Percentiles rank a stretch among this genome's conserved stretches.
Evolutionary conservation across 2,888 invertebrate species (phyloP).

Genomic region (Actias luna): DNA sequence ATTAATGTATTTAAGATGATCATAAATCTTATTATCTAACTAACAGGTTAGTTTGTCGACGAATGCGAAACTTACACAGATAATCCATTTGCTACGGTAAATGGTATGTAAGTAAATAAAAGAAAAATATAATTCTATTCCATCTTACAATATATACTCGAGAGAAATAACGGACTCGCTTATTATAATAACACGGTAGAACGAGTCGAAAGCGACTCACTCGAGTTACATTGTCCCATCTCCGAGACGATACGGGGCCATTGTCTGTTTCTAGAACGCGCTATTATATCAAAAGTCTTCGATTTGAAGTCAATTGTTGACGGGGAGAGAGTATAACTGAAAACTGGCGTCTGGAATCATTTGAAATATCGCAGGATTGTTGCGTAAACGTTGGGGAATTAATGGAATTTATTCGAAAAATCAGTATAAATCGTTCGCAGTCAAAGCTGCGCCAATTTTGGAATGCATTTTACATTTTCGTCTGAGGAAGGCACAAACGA

Average conservation of each 20-base stretch:
- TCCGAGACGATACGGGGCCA: neutral
- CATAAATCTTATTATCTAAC: too few species aligned
- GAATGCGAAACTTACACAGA: too few species aligned
- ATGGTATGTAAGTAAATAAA: too few species aligned
- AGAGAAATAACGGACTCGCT: constrained; percentile 3
- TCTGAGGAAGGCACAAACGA: too few species aligned
- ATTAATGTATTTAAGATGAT: too few species aligned
- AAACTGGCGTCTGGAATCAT: neutral
- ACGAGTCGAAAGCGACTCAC: constrained; percentile 11
- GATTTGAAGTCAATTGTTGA: constrained; percentile 2
- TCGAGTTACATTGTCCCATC: constrained; percentile 10
- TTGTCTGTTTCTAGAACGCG: constrained; percentile 1
- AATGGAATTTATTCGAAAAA: neutral
- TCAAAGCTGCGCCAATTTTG: too few species aligned
- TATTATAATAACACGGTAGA: constrained; percentile 16
- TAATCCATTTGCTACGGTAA: too few species aligned
- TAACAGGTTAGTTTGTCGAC: too few species aligned
- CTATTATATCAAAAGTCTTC: constrained; percentile 11
- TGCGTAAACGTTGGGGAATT: neutral
- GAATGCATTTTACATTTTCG: too few species aligned
- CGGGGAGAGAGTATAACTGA: neutral
- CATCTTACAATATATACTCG: too few species aligned
- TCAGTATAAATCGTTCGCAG: neutral
- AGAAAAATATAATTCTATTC: too few species aligned
- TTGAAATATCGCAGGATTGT: neutral